Base-by-base conservation (phyloP, 2,797 vertebrate species). In the Setipinna tenuifilis region DNA sequence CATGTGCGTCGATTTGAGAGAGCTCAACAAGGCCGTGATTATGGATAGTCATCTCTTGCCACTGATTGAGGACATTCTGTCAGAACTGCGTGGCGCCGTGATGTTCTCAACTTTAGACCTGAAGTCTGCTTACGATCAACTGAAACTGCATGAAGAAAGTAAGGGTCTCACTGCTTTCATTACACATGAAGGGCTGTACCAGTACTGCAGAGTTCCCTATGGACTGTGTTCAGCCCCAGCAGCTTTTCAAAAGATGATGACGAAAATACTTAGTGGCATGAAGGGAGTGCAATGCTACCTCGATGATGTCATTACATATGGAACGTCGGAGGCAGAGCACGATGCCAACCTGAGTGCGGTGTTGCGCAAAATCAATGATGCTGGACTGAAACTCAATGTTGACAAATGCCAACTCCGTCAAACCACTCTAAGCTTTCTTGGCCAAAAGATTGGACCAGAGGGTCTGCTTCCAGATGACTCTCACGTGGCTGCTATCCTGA, bases 401-500 rank as follows among this genome's bases (percentile, higher is more conserved):
- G 61, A 31, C 41, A 83, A 71, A 62, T n/a, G 59, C 21, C 59
- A 62, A 62, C 59, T n/a, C 61, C 59, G 50, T 35, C 9, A 10
- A 31, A 58, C 17, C 1, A 12, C 59, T 54, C 68, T 46, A 48
- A 41, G 12, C 16, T 62, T 5, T 5, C 21, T 23, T 9, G 57
- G 80, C 48, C 23, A 83, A 48, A 85, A 81, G 84, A 82, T 87
- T 7, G 28, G 59, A 41, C 81, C 81, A 78, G 87, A 81, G 0
- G 85, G 78, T 75, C 82, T 89, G 11, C 82, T n/a, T 21, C 75
- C 83, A 57, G 82, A 86, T 48, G n/a, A 86, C 83, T 23, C 82
- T n/a, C n/a, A n/a, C n/a, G n/a, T n/a, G n/a, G n/a, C 23, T 82
- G 88, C 86, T 31, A 68, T 88, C 17, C 21, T 61, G 81, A 48